Base-by-base conservation (phyloP, 2,888 invertebrate genomes). In the Stenodema calcarata region DNA sequence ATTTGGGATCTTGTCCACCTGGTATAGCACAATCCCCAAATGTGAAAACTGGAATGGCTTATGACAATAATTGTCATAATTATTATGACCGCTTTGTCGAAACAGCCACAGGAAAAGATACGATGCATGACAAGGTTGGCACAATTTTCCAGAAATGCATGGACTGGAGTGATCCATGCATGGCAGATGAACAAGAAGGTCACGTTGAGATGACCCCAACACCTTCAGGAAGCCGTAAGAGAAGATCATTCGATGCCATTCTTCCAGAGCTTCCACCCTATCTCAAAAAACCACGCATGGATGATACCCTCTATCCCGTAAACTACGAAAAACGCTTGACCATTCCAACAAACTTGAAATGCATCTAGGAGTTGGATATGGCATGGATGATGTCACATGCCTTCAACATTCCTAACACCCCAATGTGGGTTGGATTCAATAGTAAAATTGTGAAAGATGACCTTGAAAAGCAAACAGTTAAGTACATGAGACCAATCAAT, bases 61-160 rank as follows among this genome's bases (percentile, higher is more conserved):
- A 87, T 62, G 89, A 90, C 80, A 90, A 90, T 88, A n/a, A n/a
- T n/a, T n/a, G n/a, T n/a, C n/a, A n/a, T n/a, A n/a, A n/a, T n/a
- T n/a, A n/a, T n/a, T 90, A 89, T 54, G 90, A 89, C 69, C 87
- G 90, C 7, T 90, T 87, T 87, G 90, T 90, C 12, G 90, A 90
- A 82, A 90, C 90, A 4, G 23, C 54, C 9, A 88, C 73, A 88
- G 90, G 90, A 6, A 91, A 90, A 88, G 90, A 90, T 54, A 90
- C 90, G 0, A 84, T 91, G 76, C 91, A 90, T 87, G 90, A 91
- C 86, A 91, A 90, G 0, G 90, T 90, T 87, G 89, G 90, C 62
- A 90, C 90, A 27, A 89, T 90, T 35, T 90, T 89, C 88, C 90
- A 90, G 4, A 54, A n/a, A n/a, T n/a, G n/a, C n/a, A 18, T 16